phyloP scores from a whole-genome alignment of 2,113 vertebrate species.

The Hydrolagus affinis region DNA sequence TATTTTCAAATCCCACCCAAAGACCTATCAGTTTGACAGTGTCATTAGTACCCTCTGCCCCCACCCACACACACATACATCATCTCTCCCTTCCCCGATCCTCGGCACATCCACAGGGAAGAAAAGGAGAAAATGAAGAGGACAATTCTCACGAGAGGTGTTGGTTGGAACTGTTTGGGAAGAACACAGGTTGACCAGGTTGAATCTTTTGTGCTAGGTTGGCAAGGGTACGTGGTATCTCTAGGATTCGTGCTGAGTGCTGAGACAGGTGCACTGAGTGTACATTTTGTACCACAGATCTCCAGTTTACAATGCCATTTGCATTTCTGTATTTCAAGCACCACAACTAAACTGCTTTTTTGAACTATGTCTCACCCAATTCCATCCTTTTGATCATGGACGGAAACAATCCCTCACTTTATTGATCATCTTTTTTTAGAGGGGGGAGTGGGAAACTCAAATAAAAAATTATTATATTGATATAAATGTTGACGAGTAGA shows the following conservation, averaged over 20 bases:
- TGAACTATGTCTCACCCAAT: neutral
- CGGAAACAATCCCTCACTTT: neutral
- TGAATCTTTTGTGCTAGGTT: neutral
- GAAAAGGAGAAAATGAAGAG: neutral
- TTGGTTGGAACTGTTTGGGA: too few species aligned
- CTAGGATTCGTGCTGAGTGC: neutral
- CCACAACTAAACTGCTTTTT: neutral
- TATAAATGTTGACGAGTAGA: neutral
- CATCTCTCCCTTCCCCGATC: too few species aligned
- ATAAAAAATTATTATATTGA: neutral
- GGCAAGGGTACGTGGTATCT: neutral
- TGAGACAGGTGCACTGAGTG: neutral
- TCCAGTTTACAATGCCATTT: slow-evolving; percentile 13
- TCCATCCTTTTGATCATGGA: neutral
- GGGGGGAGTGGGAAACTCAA: too few species aligned
- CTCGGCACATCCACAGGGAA: neutral
- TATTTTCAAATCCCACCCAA: too few species aligned
- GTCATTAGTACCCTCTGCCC: too few species aligned
- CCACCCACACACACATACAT: too few species aligned
- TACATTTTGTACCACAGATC: slow-evolving; percentile 22
- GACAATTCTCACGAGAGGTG: neutral
- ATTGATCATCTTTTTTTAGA: neutral
- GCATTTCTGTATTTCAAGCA: neutral
- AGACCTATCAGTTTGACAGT: too few species aligned
- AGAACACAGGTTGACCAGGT: neutral